Percentiles rank a stretch among this genome's conserved stretches.
Conservation (phyloP, 2,797 vertebrate species). For the Syndactyla subalaris region DNA sequence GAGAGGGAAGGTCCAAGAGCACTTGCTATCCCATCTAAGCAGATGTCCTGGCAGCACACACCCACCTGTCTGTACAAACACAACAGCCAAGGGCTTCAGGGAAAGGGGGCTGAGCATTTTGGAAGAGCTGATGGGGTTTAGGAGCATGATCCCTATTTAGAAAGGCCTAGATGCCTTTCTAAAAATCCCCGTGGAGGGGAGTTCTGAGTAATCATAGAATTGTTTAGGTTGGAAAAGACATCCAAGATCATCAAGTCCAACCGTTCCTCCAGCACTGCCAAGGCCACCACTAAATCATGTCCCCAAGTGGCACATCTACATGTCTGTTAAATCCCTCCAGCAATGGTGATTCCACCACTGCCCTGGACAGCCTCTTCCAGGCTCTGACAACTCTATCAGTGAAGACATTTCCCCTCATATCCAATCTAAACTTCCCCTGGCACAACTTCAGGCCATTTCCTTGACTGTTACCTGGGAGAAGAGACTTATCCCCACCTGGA, state of each 20-base stretch:
- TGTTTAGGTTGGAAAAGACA: background rate
- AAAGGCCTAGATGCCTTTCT: background rate
- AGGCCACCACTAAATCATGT: background rate
- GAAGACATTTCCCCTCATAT: background rate
- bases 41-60: background rate
- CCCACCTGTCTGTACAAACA: background rate
- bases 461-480: background rate
- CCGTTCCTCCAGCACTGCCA: background rate
- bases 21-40: background rate
- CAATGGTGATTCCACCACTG: background rate
- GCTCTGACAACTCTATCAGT: background rate
- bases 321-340: background rate
- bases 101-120: background rate
- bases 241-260: background rate
- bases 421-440: background rate
- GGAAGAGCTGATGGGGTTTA: background rate
- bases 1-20: background rate
- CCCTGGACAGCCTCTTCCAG: background rate
- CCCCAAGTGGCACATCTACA: background rate
- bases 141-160: background rate
- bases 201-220: background rate
- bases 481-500: background rate
- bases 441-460: background rate
- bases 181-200: background rate
- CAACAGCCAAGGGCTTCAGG: rapidly evolving